These are phyloP conservation scores for Eriosoma lanigerum DNA, from an alignment of 1,140 invertebrate species.

Conservation along the genomic window DNA sequence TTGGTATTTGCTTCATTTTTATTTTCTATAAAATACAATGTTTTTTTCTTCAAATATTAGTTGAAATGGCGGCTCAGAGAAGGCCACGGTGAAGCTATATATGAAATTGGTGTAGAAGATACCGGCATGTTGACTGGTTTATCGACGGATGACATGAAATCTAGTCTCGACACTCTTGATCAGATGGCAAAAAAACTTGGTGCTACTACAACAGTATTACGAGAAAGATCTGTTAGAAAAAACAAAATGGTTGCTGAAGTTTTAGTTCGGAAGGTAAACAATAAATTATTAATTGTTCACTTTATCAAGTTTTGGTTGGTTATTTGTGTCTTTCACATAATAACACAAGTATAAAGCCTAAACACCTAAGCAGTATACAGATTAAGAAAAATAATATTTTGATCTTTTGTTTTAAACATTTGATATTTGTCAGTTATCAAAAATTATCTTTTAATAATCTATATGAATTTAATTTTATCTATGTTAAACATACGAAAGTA, in stretches of 20 bases:
- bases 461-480: too few relatives aligned
- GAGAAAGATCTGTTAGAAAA: slow-evolving; percentile 63
- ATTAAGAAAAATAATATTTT: too few relatives aligned
- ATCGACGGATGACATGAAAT: slow-evolving; percentile 74
- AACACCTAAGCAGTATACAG: too few relatives aligned
- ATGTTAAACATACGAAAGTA: too few relatives aligned
- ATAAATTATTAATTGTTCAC: too few relatives aligned
- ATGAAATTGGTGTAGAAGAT: slow-evolving; percentile 95
- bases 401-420: too few relatives aligned
- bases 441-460: too few relatives aligned
- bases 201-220: slow-evolving; percentile 74
- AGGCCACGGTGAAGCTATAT: slow-evolving; percentile 91
- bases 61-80: slow-evolving; percentile 87
- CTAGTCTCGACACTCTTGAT: slow-evolving; percentile 77
- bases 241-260: slow-evolving; percentile 76
- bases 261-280: slow-evolving; percentile 77
- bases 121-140: slow-evolving; percentile 84
- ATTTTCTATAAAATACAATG: not conserved
- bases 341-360: too few relatives aligned
- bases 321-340: too few relatives aligned
- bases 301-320: too few relatives aligned
- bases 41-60: too few relatives aligned
- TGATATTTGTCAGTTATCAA: too few relatives aligned
- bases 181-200: slow-evolving; percentile 83
- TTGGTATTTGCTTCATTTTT: not conserved